Percentiles rank a stretch among this genome's conserved stretches.
These are phyloP conservation scores for Caenorhabditis doughertyi DNA, from an alignment of 2,888 invertebrate genomes.

Conservation along the genomic window DNA sequence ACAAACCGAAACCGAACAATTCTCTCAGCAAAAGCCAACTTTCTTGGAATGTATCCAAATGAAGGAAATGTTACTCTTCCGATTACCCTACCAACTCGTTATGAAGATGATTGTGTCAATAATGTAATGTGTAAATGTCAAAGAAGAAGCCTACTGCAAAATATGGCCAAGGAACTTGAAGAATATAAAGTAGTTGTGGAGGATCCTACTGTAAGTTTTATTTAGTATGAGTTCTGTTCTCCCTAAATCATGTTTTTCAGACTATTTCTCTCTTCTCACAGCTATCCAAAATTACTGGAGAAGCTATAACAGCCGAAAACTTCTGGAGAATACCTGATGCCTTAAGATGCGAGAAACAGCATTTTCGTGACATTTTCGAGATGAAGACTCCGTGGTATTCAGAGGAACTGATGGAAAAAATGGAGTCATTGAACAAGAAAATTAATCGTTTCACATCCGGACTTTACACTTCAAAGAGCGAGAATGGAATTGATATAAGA, in stretches of 20 bases:
- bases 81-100: slow-evolving; percentile 20
- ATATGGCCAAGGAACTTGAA: slow-evolving; percentile 4
- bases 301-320: slow-evolving; percentile 19
- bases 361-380: slow-evolving; percentile 12
- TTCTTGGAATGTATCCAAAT: slow-evolving; percentile 67
- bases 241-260: no score
- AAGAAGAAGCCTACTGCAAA: slow-evolving; percentile 31
- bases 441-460: slow-evolving; percentile 56
- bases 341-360: slow-evolving; percentile 35
- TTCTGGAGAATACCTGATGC: slow-evolving; percentile 56
- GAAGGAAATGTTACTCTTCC: slow-evolving; percentile 27
- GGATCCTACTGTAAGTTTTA: slow-evolving; percentile 13
- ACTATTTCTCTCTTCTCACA: slow-evolving; percentile 8
- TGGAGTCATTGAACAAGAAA: slow-evolving; percentile 29
- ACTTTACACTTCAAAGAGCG: slow-evolving; percentile 15
- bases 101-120: slow-evolving; percentile 39
- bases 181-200: slow-evolving; percentile 31
- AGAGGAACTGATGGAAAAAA: slow-evolving; percentile 1
- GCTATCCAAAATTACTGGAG: slow-evolving; percentile 23
- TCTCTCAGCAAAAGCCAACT: slow-evolving; percentile 83
- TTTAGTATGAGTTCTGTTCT: no score
- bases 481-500: slow-evolving; percentile 30
- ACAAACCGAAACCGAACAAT: slow-evolving; percentile 92
- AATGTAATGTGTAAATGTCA: slow-evolving; percentile 48
- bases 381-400: slow-evolving; percentile 29